Percentiles rank a stretch among this genome's conserved stretches.
Conservation (phyloP, 2,113 vertebrate species). For the Odocoileus hemionus region DNA sequence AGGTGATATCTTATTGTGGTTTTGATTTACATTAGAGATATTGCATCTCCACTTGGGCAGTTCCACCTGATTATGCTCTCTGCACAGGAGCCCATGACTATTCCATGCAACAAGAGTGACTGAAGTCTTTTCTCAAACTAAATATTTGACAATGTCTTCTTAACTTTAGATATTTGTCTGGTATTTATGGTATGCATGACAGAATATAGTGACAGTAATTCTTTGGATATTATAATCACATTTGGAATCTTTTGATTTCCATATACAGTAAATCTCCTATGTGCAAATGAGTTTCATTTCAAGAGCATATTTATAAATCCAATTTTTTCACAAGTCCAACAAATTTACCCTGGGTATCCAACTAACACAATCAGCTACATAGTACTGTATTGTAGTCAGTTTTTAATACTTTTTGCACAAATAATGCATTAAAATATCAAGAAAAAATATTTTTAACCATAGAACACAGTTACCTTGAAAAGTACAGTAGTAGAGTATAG, state of each 20-base stretch:
- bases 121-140: not conserved
- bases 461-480: not conserved
- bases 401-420: not conserved
- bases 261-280: not conserved
- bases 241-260: not conserved
- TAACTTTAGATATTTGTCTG: not conserved
- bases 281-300: not conserved
- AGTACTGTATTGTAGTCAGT: not conserved
- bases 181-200: not conserved
- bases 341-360: not conserved
- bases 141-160: not conserved
- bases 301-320: not conserved
- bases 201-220: not conserved
- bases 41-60: not conserved
- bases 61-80: too few species aligned
- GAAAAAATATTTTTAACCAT: not conserved
- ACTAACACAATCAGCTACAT: not conserved
- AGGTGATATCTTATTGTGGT: not conserved
- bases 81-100: too few species aligned
- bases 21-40: not conserved
- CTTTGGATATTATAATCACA: not conserved
- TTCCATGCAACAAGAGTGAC: accelerated
- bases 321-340: not conserved
- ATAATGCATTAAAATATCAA: not conserved
- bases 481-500: not conserved